Evolutionary conservation across 2,113 vertebrate genomes (phyloP).

Genomic region (Acrocephalus arundinaceus): DNA sequence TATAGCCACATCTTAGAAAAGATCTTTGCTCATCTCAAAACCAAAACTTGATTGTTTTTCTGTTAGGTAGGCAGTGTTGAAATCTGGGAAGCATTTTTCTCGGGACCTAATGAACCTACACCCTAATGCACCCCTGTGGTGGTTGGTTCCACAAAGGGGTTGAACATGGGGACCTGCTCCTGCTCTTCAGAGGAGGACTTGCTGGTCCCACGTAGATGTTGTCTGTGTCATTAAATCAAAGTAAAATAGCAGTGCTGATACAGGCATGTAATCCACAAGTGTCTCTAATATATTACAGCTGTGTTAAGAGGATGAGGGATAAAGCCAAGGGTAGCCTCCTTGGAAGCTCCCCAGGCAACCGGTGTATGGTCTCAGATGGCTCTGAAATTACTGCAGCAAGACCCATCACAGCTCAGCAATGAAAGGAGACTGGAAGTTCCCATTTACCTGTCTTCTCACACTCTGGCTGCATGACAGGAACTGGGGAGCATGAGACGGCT

Average conservation of each 20-base stretch:
- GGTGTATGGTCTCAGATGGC: not conserved
- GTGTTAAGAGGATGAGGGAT: not conserved
- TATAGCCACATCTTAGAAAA: not conserved
- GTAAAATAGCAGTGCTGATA: not conserved
- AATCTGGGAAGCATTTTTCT: not conserved
- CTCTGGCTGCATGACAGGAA: not conserved
- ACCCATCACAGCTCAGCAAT: not conserved
- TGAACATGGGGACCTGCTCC: not conserved
- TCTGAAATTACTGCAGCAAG: not conserved
- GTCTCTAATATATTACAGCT: not conserved
- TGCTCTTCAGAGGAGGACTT: not conserved
- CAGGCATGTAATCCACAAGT: fast-evolving
- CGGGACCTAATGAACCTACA: not conserved
- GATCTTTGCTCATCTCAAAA: not conserved
- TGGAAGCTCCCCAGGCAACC: not conserved
- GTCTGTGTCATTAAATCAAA: not conserved
- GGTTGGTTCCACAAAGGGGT: not conserved
- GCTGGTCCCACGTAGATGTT: not conserved
- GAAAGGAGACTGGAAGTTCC: not conserved
- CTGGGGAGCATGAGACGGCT: fast-evolving
- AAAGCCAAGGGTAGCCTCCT: not conserved
- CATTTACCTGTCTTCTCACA: not conserved
- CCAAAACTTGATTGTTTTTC: not conserved
- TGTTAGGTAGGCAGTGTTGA: not conserved
- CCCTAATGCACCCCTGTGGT: not conserved